Evolutionary conservation across 2,797 vertebrate genomes (phyloP), one percentile per base, ranked within the genome.

Genomic region (Hypotaenidia philippensis): DNA sequence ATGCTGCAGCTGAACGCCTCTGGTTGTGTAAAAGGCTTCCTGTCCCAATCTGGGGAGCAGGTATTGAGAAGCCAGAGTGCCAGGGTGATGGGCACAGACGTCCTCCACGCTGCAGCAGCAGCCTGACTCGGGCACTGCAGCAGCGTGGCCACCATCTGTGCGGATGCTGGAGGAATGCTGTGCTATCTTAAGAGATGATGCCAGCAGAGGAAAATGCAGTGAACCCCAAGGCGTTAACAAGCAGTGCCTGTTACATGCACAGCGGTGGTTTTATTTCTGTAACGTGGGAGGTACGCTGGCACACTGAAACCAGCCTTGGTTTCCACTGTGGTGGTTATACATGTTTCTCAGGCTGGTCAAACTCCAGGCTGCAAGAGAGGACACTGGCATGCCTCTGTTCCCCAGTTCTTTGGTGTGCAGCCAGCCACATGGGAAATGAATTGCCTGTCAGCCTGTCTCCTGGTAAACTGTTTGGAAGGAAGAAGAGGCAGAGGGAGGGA

Each of bases 141-240:
- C 60, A 61, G 72, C 7, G 1, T 45, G 38, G 50, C 40, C 41
- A 19, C 41, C 1, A 2, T 53, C 80, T 49, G 26, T 34, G 77
- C 75, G 89, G 63, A 10, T 65, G 70, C 84, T 84, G 71, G 40
- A 59, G 83, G 79, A 89, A 45, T 61, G 78, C 91, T 50, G 50
- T 50, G 63, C 82, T 91, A 5, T 77, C 71, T 85, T 34, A 22
- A 57, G 75, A 80, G 63, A 66, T 95, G 74, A 90, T 90, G 80
- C 57, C 83, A 92, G 57, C 61, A 32, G 80, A 83, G 65, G 90
- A 89, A 31, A 94, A 95, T 36, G 50, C 74, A 78, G 65, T 53
- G 72, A 50, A 75, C 61, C 50, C 80, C 74, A 20, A 36, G 77
- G 80, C 74, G 1, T 50, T 68, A 78, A 81, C 80, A 84, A 76